Evolutionary conservation across 1,140 invertebrate species (phyloP).

Genomic region (Drosophila equinoxialis): DNA sequence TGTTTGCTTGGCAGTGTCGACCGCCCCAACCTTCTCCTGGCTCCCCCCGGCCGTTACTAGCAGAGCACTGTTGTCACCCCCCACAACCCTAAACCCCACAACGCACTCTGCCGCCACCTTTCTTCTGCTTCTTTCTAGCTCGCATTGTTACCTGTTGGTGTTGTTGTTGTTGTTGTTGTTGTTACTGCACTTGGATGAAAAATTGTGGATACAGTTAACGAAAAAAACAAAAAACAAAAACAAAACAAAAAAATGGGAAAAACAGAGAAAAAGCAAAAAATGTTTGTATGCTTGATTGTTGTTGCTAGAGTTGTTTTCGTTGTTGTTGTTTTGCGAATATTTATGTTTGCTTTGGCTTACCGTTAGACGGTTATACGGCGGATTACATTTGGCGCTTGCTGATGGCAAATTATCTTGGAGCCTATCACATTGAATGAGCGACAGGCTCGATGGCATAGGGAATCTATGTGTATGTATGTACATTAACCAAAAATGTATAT

Average conservation of each 20-base stretch:
- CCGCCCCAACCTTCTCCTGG: constrained; percentile 18
- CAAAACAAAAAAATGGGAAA: constrained; percentile 13
- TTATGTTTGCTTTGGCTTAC: constrained; percentile 79
- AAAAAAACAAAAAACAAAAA: constrained; percentile 48
- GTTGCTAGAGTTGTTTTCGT: constrained; percentile 29
- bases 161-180: constrained; percentile 31
- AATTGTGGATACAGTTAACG: constrained; percentile 76
- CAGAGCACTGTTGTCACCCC: not conserved
- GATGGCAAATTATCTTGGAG: constrained; percentile 74
- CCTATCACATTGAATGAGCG: constrained; percentile 38
- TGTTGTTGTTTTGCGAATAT: constrained; percentile 68
- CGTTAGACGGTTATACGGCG: constrained; percentile 78
- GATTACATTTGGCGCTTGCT: constrained; percentile 76
- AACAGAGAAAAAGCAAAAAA: constrained; percentile 45
- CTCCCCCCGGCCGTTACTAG: not conserved
- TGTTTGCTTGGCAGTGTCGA: constrained; percentile 72
- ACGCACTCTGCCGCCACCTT: not conserved
- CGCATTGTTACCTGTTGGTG: constrained; percentile 9
- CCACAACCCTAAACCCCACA: not conserved
- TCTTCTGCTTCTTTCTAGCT: not conserved
- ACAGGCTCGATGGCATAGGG: not conserved
- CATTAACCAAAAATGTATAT: not conserved
- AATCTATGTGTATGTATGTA: too few species aligned
- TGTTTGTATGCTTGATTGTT: constrained; percentile 69
- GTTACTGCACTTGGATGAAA: constrained; percentile 67